Base-by-base conservation (phyloP, 2,888 invertebrate species). In the Trisateles emortualis region DNA sequence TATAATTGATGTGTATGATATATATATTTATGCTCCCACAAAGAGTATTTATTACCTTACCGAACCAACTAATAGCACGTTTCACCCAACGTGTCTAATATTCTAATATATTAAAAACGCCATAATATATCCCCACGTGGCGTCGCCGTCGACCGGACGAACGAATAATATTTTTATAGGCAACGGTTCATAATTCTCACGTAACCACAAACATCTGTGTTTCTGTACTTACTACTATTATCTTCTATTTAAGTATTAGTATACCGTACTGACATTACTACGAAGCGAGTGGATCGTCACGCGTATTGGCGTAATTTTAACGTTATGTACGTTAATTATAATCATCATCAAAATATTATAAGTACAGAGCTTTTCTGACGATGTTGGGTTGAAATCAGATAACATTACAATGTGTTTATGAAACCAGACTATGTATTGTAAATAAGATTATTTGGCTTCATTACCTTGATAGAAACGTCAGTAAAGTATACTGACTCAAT, bases 121-220 rank as follows among this genome's bases (percentile, higher is more conserved):
- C 11, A 41, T 54, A 14, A 33, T 33, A 14, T 33, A 36, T 45
- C 33, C 32, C 48, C 41, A 32, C 11, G n/a, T 13, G 26, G 26
- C 9, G 26, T 8, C 5, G 5, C 2, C 5, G 19, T 19, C 13
- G 13, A 41, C 13, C 44, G 48, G 44, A 60, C 55, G 42, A 39
- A 55, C 26, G 36, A 51, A 51, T 68, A 64, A 67, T 68, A 67
- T 67, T 68, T 68, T 68, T 61, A 60, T 68, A 68, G 60, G 55
- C 68, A 60, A 41, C 54, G 54, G n/a, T 61, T 55, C 52, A 55
- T 61, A 57, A 59, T 67, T 64, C 48, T 52, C 48, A 36, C 6
- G 6, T 6, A 29, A 32, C 14, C 33, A 44, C 38, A 43, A 32
- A 40, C 60, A 39, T 38, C 43, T 50, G 50, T 36, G 36, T 22